phyloP scores from a whole-genome alignment of 1,140 invertebrate genomes.

The Calephelis nemesis region DNA sequence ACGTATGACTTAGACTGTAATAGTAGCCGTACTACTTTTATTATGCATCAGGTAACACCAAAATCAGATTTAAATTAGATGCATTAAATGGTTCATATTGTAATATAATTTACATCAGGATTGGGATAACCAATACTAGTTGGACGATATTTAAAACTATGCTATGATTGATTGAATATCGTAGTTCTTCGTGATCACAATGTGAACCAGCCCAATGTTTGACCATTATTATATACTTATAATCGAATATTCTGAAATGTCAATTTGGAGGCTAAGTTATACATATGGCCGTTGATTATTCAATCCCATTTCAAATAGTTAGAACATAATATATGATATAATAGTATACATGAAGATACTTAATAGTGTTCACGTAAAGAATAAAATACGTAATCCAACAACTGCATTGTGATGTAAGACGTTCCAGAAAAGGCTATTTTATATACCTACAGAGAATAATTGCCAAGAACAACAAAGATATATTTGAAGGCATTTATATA shows the following conservation, averaged over 20 bases:
- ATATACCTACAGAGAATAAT: too few species aligned
- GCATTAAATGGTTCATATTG: conserved; percentile 1
- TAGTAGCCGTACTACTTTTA: conserved; percentile 13
- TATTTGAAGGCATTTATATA: too few species aligned
- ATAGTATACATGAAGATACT: too few species aligned
- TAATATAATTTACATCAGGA: background rate
- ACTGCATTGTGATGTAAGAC: too few species aligned
- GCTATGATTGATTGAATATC: background rate
- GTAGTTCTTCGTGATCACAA: background rate
- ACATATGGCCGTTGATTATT: background rate
- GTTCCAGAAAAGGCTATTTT: too few species aligned
- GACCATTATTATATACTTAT: conserved; percentile 2
- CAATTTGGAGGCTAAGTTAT: background rate
- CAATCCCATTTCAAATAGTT: too few species aligned
- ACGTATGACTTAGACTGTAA: conserved; percentile 5
- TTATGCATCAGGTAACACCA: conserved; percentile 15
- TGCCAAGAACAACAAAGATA: too few species aligned
- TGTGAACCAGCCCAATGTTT: conserved; percentile 4
- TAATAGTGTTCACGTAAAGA: too few species aligned
- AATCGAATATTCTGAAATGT: background rate
- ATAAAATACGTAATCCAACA: too few species aligned
- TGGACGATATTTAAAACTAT: background rate
- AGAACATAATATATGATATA: too few species aligned
- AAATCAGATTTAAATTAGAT: conserved; percentile 6
- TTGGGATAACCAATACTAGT: background rate